A percentile compares a stretch with the other conserved stretches of the same genome.
phyloP scores from a whole-genome alignment of 1,140 invertebrate genomes.

The Argopecten irradians region DNA sequence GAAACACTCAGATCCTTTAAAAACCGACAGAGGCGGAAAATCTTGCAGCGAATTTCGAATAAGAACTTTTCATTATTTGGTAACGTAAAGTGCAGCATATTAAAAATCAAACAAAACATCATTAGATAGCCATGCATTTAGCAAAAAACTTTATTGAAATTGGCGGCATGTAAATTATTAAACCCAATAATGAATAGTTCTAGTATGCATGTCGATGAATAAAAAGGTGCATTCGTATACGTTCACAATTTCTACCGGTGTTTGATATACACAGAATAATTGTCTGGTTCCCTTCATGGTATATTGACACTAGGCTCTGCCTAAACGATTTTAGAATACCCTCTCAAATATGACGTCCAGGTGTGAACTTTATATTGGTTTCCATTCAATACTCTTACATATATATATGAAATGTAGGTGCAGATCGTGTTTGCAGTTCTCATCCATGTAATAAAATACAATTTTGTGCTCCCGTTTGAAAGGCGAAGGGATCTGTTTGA shows the following conservation, averaged over 20 bases:
- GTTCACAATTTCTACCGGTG: not conserved
- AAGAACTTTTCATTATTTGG: not conserved
- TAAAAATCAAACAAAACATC: not conserved
- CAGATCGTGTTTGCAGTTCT: not conserved
- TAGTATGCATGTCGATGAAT: not conserved
- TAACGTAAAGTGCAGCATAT: not conserved
- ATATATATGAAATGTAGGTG: not conserved
- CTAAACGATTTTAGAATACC: slow-evolving; percentile 12
- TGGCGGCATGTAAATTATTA: not conserved
- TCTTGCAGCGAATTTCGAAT: not conserved
- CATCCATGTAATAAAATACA: not conserved
- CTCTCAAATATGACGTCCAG: not conserved
- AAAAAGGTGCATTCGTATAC: not conserved
- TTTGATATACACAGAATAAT: not conserved
- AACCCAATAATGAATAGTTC: not conserved
- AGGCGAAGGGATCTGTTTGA: too few relatives aligned
- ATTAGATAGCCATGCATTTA: not conserved
- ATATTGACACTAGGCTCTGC: not conserved
- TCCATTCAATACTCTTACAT: not conserved
- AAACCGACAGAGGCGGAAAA: not conserved
- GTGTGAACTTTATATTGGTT: not conserved
- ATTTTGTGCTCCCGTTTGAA: not conserved
- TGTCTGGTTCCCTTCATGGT: not conserved
- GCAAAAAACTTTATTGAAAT: not conserved
- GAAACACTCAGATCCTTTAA: not conserved